A percentile compares a stretch with the other conserved stretches of the same genome.
These are phyloP conservation scores for Okapia johnstoni DNA, from an alignment of 2,113 vertebrate genomes.

Conservation along the genomic window DNA sequence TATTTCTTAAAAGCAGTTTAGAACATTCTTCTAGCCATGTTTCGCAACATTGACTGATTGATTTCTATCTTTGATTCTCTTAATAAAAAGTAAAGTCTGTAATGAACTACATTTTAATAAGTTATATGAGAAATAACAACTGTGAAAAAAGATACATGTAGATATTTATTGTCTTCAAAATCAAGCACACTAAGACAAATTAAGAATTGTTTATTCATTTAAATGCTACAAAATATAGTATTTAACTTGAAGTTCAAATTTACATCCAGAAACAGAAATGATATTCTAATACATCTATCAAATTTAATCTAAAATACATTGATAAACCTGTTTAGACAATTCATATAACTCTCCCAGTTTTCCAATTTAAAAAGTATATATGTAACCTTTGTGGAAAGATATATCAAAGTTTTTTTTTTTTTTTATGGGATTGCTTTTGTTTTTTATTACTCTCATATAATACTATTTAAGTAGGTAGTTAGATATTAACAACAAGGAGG, in stretches of 20 bases:
- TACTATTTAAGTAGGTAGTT: not conserved
- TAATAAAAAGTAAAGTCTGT: not conserved
- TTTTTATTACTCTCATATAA: not conserved
- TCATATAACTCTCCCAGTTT: not conserved
- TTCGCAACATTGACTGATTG: not conserved
- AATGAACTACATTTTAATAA: not conserved
- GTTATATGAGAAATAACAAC: slow-evolving; percentile 1
- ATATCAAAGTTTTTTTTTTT: not conserved
- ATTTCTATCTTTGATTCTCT: not conserved
- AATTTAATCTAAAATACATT: not conserved
- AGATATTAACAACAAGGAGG: not conserved
- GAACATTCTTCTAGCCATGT: not conserved
- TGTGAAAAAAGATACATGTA: not conserved
- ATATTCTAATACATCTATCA: not conserved
- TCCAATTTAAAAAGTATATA: not conserved
- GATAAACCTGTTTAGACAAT: not conserved
- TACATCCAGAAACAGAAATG: not conserved
- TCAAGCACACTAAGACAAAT: not conserved
- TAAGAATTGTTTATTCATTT: not conserved
- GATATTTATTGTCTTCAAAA: not conserved
- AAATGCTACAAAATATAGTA: not conserved
- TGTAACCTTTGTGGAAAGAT: not conserved
- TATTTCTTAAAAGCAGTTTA: slow-evolving; percentile 32
- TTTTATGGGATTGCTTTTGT: not conserved
- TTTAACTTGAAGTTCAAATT: not conserved